Conservation (phyloP, 2,888 invertebrate species). For the Eupithecia inturbata region DNA sequence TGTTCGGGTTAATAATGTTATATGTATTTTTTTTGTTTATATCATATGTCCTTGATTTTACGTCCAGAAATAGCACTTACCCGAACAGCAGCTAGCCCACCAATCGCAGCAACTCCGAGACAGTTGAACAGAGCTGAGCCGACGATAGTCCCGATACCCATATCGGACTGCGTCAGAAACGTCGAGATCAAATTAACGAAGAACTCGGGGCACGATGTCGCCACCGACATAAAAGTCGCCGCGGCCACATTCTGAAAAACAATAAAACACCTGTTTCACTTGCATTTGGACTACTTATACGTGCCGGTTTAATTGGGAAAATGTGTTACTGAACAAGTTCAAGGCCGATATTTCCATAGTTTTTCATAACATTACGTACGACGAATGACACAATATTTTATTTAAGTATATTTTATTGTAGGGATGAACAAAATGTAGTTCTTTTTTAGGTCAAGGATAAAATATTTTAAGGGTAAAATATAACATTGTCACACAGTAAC, state of each 20-base stretch:
- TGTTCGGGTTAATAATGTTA: background rate
- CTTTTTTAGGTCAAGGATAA: too few species aligned
- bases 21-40: background rate
- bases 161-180: constrained; percentile 91
- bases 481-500: too few species aligned
- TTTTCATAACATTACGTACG: background rate
- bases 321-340: background rate
- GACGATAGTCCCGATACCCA: constrained; percentile 94
- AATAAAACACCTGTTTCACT: background rate
- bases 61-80: constrained; percentile 69
- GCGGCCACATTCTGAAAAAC: constrained; percentile 93
- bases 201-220: constrained; percentile 97
- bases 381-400: background rate
- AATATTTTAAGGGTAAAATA: too few species aligned
- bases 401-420: background rate
- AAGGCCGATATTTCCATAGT: background rate
- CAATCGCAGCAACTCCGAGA: constrained; percentile 92
- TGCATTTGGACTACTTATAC: background rate
- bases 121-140: constrained; percentile 95
- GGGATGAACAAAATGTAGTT: background rate
- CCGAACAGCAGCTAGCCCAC: constrained; percentile 88
- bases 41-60: background rate
- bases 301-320: background rate
- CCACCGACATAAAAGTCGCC: constrained; percentile 98
- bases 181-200: constrained; percentile 96